Base-by-base conservation (phyloP, 92 coral and sea anemone species). In the Epizoanthus stellaris region DNA sequence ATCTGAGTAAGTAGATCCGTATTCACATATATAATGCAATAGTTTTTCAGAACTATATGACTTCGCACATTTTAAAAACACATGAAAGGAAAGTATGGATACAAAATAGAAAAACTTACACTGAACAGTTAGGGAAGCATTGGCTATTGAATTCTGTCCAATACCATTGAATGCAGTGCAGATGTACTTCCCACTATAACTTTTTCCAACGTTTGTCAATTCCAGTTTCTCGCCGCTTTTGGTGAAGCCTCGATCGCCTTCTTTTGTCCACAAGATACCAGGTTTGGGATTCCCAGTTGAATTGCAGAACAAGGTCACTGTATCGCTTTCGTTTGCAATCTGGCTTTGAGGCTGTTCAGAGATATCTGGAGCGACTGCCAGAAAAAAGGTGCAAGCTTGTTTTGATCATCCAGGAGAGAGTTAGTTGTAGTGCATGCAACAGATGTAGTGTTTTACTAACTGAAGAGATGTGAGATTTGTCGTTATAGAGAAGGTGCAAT, bases 161-260 rank as follows among this genome's bases (percentile, higher is more conserved):
- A 90, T 77, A 53, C 93, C 93, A 82, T 90, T 90, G 52, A 53
- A 39, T 6, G 93, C 88, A 25, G 74, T 83, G 70, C 93, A 90
- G 81, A 60, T 79, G 82, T 90, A 87, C 3, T 17, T 21, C 21
- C 90, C 93, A 21, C 76, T 72, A 19, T 82, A 63, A 1, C 39
- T 77, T 21, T 70, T 85, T n/a, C 43, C 38, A 14, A 79, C 25
- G 5, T 59, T n/a, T 20, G 17, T 59, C 9, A 76, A 60, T 5
- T 23, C 70, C 6, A 87, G 76, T 13, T 10, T 5, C 38, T 70
- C 82, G 56, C 76, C 86, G 17, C 47, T 45, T 49, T 88, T 54
- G 74, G 82, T 73, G 14, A 67, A 49, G 19, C 14, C 40, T 17
- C 47, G 39, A 21, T 23, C 43, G 54, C 85, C 52, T 53, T 70